These are phyloP conservation scores for Drosophila subpulchrella DNA, from an alignment of 1,140 invertebrate genomes.

Conservation along the genomic window DNA sequence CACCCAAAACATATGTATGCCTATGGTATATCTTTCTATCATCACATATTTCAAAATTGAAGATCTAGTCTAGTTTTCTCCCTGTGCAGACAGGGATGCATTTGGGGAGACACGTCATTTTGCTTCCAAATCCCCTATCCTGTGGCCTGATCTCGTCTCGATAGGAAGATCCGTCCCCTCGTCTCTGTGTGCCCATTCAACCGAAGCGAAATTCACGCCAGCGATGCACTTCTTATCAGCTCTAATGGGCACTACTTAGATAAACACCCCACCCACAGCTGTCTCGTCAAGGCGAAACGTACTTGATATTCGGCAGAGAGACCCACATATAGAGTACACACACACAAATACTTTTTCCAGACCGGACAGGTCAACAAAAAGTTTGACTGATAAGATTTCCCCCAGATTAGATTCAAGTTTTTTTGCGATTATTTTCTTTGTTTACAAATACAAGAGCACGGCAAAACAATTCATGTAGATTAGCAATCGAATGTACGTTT, in stretches of 20 bases:
- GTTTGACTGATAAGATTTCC: constrained; percentile 60
- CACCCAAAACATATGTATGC: not conserved
- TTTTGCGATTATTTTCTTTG: constrained; percentile 60
- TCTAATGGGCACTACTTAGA: constrained; percentile 23
- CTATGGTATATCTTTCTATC: not conserved
- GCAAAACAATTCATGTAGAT: constrained; percentile 41
- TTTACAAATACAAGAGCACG: constrained; percentile 43
- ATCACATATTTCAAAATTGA: not conserved
- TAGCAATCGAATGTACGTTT: constrained; percentile 39
- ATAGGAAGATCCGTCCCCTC: constrained; percentile 13
- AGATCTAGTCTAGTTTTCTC: not conserved
- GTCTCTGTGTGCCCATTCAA: not conserved
- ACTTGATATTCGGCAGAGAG: constrained; percentile 34
- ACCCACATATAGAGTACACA: constrained; percentile 25
- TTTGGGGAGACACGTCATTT: constrained; percentile 12
- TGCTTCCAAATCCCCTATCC: not conserved
- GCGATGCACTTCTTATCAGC: constrained; percentile 35
- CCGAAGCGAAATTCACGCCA: constrained; percentile 12
- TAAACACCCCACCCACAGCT: constrained; percentile 27
- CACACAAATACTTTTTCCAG: constrained; percentile 37
- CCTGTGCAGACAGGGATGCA: constrained; percentile 1
- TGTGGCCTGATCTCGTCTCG: constrained; percentile 13
- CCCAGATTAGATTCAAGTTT: constrained; percentile 48
- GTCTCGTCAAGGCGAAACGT: constrained; percentile 24
- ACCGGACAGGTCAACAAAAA: constrained; percentile 50